phyloP scores from a whole-genome alignment of 1,140 invertebrate species.

The Lepidurus couesii region DNA sequence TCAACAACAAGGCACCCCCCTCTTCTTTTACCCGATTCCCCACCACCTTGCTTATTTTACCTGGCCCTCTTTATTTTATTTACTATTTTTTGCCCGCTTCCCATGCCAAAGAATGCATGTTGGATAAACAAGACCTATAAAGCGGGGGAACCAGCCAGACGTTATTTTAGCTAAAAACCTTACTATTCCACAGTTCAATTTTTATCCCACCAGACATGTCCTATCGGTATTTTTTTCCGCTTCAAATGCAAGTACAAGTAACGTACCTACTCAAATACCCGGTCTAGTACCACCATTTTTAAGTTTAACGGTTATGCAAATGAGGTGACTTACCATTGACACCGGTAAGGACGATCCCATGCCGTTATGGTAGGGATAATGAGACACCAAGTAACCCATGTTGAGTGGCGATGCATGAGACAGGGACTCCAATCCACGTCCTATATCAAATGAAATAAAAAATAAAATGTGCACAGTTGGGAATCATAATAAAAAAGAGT shows the following conservation, averaged over 20 bases:
- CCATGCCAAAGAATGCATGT: constrained; percentile 11
- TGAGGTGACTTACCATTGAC: constrained; percentile 68
- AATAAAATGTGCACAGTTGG: background rate
- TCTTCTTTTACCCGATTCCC: background rate
- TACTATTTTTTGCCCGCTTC: background rate
- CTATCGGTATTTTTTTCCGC: too few species aligned
- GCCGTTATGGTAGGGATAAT: constrained; percentile 81
- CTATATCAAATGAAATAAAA: constrained; percentile 20
- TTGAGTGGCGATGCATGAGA: constrained; percentile 71
- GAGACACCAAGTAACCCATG: constrained; percentile 82
- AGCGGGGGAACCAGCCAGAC: constrained; percentile 15
- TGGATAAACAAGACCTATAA: constrained; percentile 19
- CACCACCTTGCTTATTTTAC: constrained; percentile 28
- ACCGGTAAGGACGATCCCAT: constrained; percentile 72
- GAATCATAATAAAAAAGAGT: background rate
- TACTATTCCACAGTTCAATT: background rate
- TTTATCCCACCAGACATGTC: background rate
- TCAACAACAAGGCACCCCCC: background rate
- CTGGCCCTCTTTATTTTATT: constrained; percentile 21
- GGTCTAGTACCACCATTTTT: too few species aligned
- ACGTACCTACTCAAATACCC: too few species aligned
- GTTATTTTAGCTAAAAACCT: constrained; percentile 1
- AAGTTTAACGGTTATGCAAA: background rate
- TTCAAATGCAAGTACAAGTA: too few species aligned
- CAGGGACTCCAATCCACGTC: constrained; percentile 33